These are phyloP conservation scores for Anoplolepis gracilipes DNA, from an alignment of 1,140 invertebrate genomes.

Conservation along the genomic window DNA sequence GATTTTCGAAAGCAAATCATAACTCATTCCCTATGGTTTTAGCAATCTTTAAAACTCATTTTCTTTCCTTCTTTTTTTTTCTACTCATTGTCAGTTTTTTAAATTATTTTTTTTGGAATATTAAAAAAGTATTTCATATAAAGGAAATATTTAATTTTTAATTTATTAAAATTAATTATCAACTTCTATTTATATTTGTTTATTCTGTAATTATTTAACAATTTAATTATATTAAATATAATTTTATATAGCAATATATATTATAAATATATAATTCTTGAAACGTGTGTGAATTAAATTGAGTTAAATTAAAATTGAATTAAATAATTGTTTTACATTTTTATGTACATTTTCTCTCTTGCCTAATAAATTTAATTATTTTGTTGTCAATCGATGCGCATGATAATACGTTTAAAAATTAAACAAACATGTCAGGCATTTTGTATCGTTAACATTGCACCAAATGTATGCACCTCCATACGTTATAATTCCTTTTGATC, in stretches of 20 bases:
- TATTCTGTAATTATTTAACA: neutral
- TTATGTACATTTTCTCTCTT: neutral
- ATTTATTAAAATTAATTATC: neutral
- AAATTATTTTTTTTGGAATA: neutral
- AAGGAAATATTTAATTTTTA: neutral
- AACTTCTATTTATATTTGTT: neutral
- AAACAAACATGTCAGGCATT: slow-evolving; percentile 20
- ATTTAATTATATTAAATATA: neutral
- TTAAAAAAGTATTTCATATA: neutral
- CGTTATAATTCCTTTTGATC: slow-evolving; percentile 47
- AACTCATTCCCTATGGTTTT: neutral
- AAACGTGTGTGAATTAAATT: neutral
- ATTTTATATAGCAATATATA: neutral
- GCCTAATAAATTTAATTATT: slow-evolving; percentile 14
- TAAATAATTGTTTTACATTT: neutral
- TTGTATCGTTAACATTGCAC: slow-evolving; percentile 18
- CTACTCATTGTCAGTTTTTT: too few species aligned
- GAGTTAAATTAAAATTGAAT: neutral
- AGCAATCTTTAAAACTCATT: neutral
- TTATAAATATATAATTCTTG: neutral
- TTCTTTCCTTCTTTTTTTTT: neutral
- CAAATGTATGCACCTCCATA: neutral
- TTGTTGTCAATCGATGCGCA: neutral
- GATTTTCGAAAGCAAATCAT: neutral
- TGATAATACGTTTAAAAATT: slow-evolving; percentile 1